Percentiles rank a stretch among this genome's conserved stretches.
These are phyloP conservation scores for Aphelenchoides bicaudatus DNA, from an alignment of 2,888 invertebrate genomes.

Conservation along the genomic window DNA sequence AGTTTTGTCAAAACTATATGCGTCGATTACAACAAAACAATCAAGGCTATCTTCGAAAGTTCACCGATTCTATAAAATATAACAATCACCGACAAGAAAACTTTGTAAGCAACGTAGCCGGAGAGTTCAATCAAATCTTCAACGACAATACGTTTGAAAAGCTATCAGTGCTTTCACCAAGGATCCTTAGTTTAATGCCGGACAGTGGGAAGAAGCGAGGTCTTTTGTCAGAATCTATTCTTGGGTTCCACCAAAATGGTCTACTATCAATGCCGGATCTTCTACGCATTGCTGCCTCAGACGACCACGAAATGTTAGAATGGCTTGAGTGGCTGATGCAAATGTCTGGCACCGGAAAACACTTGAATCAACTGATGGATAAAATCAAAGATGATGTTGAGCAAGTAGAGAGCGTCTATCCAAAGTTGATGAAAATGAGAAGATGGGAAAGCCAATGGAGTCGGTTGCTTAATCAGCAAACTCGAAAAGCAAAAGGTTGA, in stretches of 20 bases:
- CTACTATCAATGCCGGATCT: background rate
- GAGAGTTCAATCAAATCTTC: background rate
- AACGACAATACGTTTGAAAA: background rate
- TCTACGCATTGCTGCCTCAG: background rate
- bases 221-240: background rate
- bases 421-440: too few relatives aligned
- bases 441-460: too few relatives aligned
- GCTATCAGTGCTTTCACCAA: constrained; percentile 1
- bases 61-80: background rate
- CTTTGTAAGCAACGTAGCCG: background rate
- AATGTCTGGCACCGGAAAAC: background rate
- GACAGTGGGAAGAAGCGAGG: background rate
- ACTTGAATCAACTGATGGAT: too few relatives aligned
- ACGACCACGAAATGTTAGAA: constrained; percentile 3
- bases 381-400: too few relatives aligned
- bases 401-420: too few relatives aligned
- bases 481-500: constrained; percentile 5
- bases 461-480: background rate
- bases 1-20: too few relatives aligned
- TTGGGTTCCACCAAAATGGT: constrained; percentile 5
- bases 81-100: background rate
- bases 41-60: background rate
- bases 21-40: too few relatives aligned
- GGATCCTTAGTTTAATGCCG: background rate
- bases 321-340: constrained; percentile 17